Conservation (phyloP, 2,888 invertebrate species). For the Tipula unca region DNA sequence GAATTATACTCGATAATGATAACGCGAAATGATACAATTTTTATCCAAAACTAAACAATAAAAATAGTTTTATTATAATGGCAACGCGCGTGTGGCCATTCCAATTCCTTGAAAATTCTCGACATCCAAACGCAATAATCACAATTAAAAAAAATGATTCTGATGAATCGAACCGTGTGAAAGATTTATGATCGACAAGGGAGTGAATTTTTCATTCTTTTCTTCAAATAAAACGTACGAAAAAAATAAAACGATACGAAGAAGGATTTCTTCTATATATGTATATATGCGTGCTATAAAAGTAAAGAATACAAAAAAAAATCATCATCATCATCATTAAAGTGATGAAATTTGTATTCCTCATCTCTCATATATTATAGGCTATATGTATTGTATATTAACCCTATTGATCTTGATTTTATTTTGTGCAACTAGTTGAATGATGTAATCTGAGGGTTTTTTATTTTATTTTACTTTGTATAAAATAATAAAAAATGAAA, state of each 20-base stretch:
- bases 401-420: conserved; percentile 14
- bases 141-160: conserved; percentile 21
- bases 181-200: conserved; percentile 25
- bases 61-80: background rate
- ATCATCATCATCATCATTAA: background rate
- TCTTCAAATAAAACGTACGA: background rate
- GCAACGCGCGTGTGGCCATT: background rate
- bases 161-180: conserved; percentile 25
- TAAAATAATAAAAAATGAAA: background rate
- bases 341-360: conserved; percentile 8
- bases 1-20: background rate
- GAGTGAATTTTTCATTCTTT: conserved; percentile 22
- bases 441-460: background rate
- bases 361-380: background rate
- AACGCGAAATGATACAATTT: too few species aligned
- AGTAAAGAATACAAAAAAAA: background rate
- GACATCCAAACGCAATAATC: background rate
- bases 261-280: background rate
- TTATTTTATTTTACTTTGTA: background rate
- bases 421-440: background rate
- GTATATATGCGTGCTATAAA: background rate
- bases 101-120: conserved; percentile 20
- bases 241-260: background rate
- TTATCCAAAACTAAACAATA: background rate
- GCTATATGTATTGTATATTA: background rate